Base-by-base conservation (phyloP, 2,113 vertebrate species). In the Onychostruthus taczanowskii region DNA sequence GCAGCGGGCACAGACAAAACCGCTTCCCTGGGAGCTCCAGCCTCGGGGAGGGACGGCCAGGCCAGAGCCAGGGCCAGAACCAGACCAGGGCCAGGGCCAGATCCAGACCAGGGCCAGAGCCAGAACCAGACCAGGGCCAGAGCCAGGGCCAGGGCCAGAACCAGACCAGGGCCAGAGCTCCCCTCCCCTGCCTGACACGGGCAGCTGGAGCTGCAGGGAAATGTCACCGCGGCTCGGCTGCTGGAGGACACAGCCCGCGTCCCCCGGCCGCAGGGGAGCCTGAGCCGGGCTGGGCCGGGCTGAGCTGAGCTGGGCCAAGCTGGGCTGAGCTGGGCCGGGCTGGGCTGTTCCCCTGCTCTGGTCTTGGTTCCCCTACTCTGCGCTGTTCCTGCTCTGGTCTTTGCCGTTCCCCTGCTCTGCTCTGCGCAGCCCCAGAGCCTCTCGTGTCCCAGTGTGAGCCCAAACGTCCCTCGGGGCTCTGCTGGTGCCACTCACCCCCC, bases 151-250 rank as follows among this genome's bases (percentile, higher is more conserved):
- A 97, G 96, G 37, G 37, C 37, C 37, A 37, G 37, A 37, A 9
- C 37, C 37, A 37, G 37, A 37, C 37, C 37, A 37, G 37, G 37
- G 37, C 37, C 37, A 37, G 39, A 13, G 13, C 39, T 93, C 94
- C 94, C 92, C 95, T 95, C 92, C 95, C 95, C 96, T 93, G 55
- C 50, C 87, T 87, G 96, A 96, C 96, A 87, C 39, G 97, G 98
- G 98, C 93, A 79, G 95, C 98, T 98, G 50, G 75, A 81, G 89
- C 93, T 50, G 90, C 92, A 74, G 81, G 84, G 94, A 98, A 98
- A 98, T 98, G 98, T 97, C 98, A 98, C 96, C 50, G 50, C 83
- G 86, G 64, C 76, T 53, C 35, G 86, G 88, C 86, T 89, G 89
- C 95, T 50, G 84, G 82, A 94, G 95, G 92, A 92, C 96, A 88